Evolutionary conservation across 2,113 vertebrate genomes (phyloP), one percentile per base, ranked within the genome.

Genomic region (Corythornis madagascariensis): DNA sequence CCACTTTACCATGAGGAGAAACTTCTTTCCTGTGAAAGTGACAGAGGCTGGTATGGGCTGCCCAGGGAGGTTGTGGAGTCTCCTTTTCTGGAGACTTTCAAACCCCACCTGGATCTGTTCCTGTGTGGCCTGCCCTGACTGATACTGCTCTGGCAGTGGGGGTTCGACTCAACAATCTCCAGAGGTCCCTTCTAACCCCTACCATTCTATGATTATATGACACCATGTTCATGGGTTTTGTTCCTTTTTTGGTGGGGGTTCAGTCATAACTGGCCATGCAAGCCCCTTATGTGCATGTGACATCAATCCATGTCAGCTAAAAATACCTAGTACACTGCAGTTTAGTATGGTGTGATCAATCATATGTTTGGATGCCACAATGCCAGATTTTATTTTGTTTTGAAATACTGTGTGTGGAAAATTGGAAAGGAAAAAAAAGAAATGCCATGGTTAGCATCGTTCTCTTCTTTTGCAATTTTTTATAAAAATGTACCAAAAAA

Each of bases 161-260:
- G 10, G 38, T 10, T 38, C 10, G 10, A 38, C 38, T 38, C 38
- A 38, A 38, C 38, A 10, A 38, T 38, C 38, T 38, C 38, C 38
- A 38, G 38, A 38, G 38, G 38, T 38, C 38, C 38, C 38, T 38
- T 38, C 38, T 38, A 38, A 38, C 38, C 38, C 38, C 10, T 38
- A 38, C 38, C 38, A 38, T 38, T 38, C 38, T 38, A 38, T 38
- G 38, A 38, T 38, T 38, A 38, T 10, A 38, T 38, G 38, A 38
- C 15, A 31, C 11, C 13, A 0, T 0, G 29, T 33, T 13, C 1
- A 1, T 48, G 24, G n/a, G 1, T 16, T 86, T 81, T 60, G 6
- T 65, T 75, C 35, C n/a, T 64, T 38, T 67, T 38, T 38, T 38
- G 38, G 6, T 10, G 20, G 9, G 47, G 3, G 35, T 78, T 90